Evolutionary conservation across 1,140 invertebrate species (phyloP).

Genomic region (Mercenaria mercenaria): DNA sequence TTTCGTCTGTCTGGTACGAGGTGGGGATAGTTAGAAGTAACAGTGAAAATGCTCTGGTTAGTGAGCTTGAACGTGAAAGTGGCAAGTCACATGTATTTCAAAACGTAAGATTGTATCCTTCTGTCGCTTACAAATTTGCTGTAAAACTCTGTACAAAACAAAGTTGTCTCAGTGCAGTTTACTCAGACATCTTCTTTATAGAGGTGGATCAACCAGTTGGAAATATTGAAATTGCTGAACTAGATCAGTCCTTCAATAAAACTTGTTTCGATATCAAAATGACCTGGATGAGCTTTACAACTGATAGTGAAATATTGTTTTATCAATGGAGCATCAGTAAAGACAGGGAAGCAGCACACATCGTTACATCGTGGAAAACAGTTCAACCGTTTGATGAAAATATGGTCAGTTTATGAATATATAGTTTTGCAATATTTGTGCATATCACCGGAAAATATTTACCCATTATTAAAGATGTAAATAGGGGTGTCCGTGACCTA

Average conservation of each 20-base stretch:
- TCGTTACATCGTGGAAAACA: background rate
- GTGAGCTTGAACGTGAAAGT: background rate
- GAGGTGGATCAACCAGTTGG: background rate
- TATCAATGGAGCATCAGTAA: slow-evolving; percentile 19
- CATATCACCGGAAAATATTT: no score
- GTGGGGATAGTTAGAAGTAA: background rate
- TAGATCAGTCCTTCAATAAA: background rate
- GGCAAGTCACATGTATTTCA: background rate
- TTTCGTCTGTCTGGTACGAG: background rate
- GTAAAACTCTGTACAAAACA: background rate
- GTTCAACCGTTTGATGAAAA: background rate
- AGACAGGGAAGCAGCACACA: background rate
- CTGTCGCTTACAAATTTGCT: background rate
- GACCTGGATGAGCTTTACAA: background rate
- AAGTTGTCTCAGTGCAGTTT: background rate
- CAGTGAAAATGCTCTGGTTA: background rate
- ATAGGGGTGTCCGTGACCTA: no score
- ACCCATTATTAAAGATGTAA: no score
- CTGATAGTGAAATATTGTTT: background rate
- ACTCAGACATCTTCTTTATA: background rate
- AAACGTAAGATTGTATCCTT: background rate
- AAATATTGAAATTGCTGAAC: background rate
- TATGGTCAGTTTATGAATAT: background rate
- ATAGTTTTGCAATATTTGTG: no score
- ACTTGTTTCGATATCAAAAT: background rate